A percentile compares a stretch with the other conserved stretches of the same genome.
These are phyloP conservation scores for Heliopora coerulea DNA, from an alignment of 92 coral and sea anemone genomes.

Conservation along the genomic window DNA sequence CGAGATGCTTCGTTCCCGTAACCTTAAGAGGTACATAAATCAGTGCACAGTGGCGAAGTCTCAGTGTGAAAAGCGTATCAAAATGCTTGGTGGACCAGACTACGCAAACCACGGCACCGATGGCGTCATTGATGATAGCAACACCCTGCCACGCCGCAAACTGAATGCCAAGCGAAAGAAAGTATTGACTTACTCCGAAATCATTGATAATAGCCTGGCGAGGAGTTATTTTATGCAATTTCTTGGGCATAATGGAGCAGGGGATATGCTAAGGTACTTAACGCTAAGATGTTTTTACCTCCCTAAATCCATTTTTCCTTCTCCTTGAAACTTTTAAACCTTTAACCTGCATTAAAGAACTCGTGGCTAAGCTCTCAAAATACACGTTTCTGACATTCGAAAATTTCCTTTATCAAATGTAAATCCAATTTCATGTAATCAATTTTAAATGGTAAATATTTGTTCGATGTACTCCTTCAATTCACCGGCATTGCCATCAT, in stretches of 20 bases:
- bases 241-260: constrained; percentile 70
- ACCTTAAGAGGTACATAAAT: constrained; percentile 87
- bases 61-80: constrained; percentile 93
- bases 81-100: constrained; percentile 97
- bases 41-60: constrained; percentile 98
- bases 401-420: too few species aligned
- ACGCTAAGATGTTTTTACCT: too few species aligned
- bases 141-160: constrained; percentile 50
- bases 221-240: constrained; percentile 94
- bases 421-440: too few species aligned
- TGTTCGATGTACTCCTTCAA: too few species aligned
- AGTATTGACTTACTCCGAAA: constrained; percentile 75
- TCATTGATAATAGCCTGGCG: constrained; percentile 95
- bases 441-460: too few species aligned
- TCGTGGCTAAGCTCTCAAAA: too few species aligned
- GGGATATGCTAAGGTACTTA: constrained; percentile 82
- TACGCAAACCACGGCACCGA: constrained; percentile 62
- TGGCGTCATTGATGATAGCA: constrained; percentile 59
- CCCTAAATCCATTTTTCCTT: too few species aligned
- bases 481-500: too few species aligned
- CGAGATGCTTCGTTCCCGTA: constrained; percentile 85
- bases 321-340: too few species aligned
- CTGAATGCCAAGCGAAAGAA: constrained; percentile 51
- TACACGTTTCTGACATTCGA: too few species aligned
- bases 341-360: too few species aligned